Base-by-base conservation (phyloP, 1,140 invertebrate species). In the Trialeurodes vaporariorum region DNA sequence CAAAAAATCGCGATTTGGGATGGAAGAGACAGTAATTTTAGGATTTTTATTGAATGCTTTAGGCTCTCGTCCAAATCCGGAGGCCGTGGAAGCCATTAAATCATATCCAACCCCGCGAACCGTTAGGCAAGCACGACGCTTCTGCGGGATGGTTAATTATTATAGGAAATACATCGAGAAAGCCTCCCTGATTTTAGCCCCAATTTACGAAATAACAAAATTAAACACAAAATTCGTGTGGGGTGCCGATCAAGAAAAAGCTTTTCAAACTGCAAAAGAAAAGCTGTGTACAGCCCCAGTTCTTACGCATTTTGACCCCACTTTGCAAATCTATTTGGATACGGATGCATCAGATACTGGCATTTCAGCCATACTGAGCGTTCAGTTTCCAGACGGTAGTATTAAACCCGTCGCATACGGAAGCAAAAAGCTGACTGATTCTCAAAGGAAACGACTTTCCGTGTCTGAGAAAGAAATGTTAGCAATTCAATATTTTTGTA, bases 121-220 rank as follows among this genome's bases (percentile, higher is more conserved):
- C 69, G 73, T 75, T 67, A 65, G 79, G 0, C 74, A 77, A 69
- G 69, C 67, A 61, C 34, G 34, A 49, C 5, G 17, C 5, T 71
- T 77, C 25, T 63, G 80, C 17, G 77, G 78, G 13, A 76, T 79
- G 72, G 64, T 75, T 5, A 78, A 75, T 68, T 79, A 78, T 71
- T 69, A 79, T 68, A 69, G 66, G 34, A 61, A 73, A 68, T 80
- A 75, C 73, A 75, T 79, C n/a, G 72, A 70, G 21, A 77, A 80
- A 69, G 72, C 77, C 24, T 76, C 79, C 25, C 67, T 76, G 40
- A 58, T 73, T 21, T 76, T 76, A 2, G 70, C 68, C 25, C 72
- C 76, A 12, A n/a, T 68, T 27, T 40, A 60, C 9, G n/a, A 70
- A 61, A 63, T 73, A 23, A 24, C 70, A 13, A 67, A 71, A 63